phyloP scores from a whole-genome alignment of 1,140 invertebrate species.

The Marisa cornuarietis region DNA sequence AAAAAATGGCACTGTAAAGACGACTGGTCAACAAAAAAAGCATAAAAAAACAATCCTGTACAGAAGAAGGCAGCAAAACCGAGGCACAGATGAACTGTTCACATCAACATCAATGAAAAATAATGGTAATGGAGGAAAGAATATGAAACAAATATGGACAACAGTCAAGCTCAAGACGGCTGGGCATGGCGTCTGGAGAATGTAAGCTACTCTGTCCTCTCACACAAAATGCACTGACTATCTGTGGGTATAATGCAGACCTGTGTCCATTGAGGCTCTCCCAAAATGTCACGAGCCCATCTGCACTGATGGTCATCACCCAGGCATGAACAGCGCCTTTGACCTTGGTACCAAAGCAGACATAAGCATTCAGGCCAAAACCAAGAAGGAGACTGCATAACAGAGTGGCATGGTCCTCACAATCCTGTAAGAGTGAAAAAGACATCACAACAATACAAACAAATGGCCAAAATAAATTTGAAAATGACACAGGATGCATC shows the following conservation, averaged over 20 bases:
- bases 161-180: too few relatives aligned
- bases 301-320: constrained; percentile 61
- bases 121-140: too few relatives aligned
- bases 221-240: too few relatives aligned
- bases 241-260: constrained; percentile 31
- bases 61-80: too few relatives aligned
- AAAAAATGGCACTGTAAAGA: too few relatives aligned
- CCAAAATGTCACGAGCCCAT: constrained; percentile 64
- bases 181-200: too few relatives aligned
- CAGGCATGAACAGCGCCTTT: constrained; percentile 60
- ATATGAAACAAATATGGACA: too few relatives aligned
- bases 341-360: constrained; percentile 64
- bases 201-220: too few relatives aligned
- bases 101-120: too few relatives aligned
- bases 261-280: constrained; percentile 65
- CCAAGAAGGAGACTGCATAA: constrained; percentile 67
- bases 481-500: not conserved
- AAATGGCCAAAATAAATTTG: not conserved
- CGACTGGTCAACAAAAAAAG: too few relatives aligned
- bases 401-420: constrained; percentile 66
- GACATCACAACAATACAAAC: not conserved
- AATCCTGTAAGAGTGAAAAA: constrained; percentile 51
- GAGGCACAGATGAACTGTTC: too few relatives aligned
- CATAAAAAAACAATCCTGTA: too few relatives aligned
- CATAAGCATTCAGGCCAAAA: constrained; percentile 68